These are phyloP conservation scores for Drosophila erecta DNA, from an alignment of 1,140 invertebrate species.

Conservation along the genomic window DNA sequence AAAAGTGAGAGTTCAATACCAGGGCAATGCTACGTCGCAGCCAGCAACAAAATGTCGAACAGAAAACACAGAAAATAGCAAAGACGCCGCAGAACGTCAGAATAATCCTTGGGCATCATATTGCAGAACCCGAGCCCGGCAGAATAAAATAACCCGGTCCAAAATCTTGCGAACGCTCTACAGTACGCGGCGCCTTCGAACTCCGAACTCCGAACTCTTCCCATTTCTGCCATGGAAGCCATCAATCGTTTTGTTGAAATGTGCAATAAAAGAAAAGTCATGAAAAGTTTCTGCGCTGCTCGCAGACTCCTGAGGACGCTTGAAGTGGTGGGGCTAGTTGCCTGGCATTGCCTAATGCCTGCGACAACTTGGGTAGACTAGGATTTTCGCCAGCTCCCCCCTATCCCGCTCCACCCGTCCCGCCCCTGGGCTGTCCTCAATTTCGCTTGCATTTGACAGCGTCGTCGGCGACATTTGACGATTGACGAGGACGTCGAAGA, in stretches of 20 bases:
- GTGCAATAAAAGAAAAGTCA: slow-evolving; percentile 85
- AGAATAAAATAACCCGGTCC: slow-evolving; percentile 16
- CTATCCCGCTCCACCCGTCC: too few relatives aligned
- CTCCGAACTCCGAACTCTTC: slow-evolving; percentile 30
- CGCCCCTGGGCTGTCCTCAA: slow-evolving; percentile 44
- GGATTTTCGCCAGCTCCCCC: slow-evolving; percentile 7
- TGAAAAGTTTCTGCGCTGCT: slow-evolving; percentile 83
- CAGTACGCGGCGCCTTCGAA: slow-evolving; percentile 18
- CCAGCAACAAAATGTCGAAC: slow-evolving; percentile 75
- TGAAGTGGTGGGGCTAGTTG: slow-evolving; percentile 46
- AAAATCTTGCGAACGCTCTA: slow-evolving; percentile 80
- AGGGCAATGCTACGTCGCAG: slow-evolving; percentile 35
- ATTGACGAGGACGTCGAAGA: slow-evolving; percentile 82
- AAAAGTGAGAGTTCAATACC: too few relatives aligned
- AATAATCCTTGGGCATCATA: slow-evolving; percentile 81
- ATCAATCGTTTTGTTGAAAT: slow-evolving; percentile 85
- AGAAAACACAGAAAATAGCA: slow-evolving; percentile 50
- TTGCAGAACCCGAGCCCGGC: slow-evolving; percentile 47
- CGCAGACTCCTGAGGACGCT: slow-evolving; percentile 68
- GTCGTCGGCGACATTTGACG: slow-evolving; percentile 81
- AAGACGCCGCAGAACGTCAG: slow-evolving; percentile 63
- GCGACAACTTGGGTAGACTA: slow-evolving; percentile 67
- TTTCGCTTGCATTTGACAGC: slow-evolving; percentile 79
- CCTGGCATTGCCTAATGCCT: slow-evolving; percentile 79
- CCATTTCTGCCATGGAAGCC: slow-evolving; percentile 76